Evolutionary conservation across 1,140 invertebrate species (phyloP), one percentile per base, ranked within the genome.

Genomic region (Ceratoteleas bidentatus): DNA sequence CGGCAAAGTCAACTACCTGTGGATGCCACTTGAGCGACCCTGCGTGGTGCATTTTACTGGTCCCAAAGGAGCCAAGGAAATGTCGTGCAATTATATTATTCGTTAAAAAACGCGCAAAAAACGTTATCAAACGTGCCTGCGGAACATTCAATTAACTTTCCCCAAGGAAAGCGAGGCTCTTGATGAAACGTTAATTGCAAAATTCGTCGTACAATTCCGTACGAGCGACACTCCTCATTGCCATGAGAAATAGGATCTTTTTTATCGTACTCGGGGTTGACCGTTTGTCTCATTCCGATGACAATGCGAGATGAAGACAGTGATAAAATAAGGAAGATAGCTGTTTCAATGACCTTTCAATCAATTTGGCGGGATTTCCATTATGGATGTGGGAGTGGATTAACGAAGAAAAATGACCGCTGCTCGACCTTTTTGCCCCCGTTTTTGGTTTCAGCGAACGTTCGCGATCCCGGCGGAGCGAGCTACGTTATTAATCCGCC

Each of bases 1-100:
- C 79, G 81, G 85, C 79, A 81, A 88, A 89, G 87, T 88, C 88
- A 88, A 89, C 87, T 88, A 89, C 88, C 87, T 89, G 87, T 89
- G 87, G 87, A 89, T 89, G 81, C 85, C 83, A 88, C 85, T 87
- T 77, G 64, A 70, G 56, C 65, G 49, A 61, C 65, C 40, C 65
- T 64, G 65, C 60, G 58, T 64, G 43, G 53, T 32, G 65, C 50
- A 70, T 69, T 61, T 65, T 14, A 61, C 62, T 34, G 14, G 65
- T 77, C 74, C 74, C 74, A 64, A 70, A 77, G 74, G 74, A 77
- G 54, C 58, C 45, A 52, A 77, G 36, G 65, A 77, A 69, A 50
- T 34, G 60, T 54, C 36, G 65, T 40, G 57, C 57, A 77, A 77
- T 77, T 77, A 77, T 70, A 77, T 36, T 58, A 50, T 50, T 77